Percentiles rank a stretch among this genome's conserved stretches.
Conservation (phyloP, 2,113 vertebrate species). For the Fregetta grallaria region DNA sequence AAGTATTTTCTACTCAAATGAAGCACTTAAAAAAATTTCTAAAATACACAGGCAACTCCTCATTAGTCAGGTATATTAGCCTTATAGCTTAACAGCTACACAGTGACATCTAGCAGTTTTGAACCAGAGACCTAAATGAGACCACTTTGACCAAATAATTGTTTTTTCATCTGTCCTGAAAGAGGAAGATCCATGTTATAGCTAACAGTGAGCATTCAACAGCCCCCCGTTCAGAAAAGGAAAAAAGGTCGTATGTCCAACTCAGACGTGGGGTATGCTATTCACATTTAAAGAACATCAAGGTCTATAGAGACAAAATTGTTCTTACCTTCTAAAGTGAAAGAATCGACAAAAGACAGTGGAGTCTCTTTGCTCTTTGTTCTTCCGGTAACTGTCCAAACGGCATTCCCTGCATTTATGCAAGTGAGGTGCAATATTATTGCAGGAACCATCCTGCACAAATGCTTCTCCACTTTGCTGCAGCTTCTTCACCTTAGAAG, state of each 20-base stretch:
- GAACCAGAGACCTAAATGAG: not conserved
- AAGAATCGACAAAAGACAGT: conserved; percentile 82
- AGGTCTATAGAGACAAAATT: fast-evolving
- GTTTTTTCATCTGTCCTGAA: not conserved
- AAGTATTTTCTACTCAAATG: conserved; percentile 2
- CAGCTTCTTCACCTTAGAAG: conserved; percentile 73
- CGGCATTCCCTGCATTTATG: conserved; percentile 81
- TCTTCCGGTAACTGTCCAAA: conserved; percentile 77
- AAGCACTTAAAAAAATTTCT: not conserved
- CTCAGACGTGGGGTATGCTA: fast-evolving
- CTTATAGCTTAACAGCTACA: not conserved
- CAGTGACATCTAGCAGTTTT: not conserved
- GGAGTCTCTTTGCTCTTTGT: conserved; percentile 77
- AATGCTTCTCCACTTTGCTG: conserved; percentile 78
- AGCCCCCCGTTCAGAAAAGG: not conserved
- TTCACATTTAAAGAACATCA: not conserved
- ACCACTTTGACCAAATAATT: not conserved
- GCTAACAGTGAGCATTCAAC: not conserved
- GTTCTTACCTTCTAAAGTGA: conserved; percentile 78
- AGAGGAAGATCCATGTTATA: not conserved
- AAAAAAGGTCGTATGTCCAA: not conserved
- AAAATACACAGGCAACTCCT: not conserved
- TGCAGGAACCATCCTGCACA: conserved; percentile 80
- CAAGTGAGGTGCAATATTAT: conserved; percentile 75
- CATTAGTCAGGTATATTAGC: not conserved